Percentiles rank a stretch among this genome's conserved stretches.
These are phyloP conservation scores for Chromobotia macracanthus DNA, from an alignment of 2,797 vertebrate genomes.

Conservation along the genomic window DNA sequence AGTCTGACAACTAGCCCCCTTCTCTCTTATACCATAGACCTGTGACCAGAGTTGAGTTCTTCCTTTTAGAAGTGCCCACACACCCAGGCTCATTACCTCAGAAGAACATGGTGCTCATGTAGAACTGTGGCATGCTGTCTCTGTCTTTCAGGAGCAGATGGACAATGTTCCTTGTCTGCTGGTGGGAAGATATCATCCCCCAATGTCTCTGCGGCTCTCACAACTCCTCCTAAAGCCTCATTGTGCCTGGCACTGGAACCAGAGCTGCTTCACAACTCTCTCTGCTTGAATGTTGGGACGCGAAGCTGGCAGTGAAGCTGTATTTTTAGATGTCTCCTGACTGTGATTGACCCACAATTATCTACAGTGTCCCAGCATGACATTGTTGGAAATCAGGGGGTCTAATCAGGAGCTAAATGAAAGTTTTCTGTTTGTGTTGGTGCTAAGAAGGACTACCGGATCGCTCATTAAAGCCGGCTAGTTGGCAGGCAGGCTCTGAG, in stretches of 20 bases:
- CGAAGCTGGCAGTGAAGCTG: neutral
- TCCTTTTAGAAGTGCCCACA: conserved; percentile 1
- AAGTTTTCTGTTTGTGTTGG: conserved; percentile 48
- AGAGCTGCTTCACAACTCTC: conserved; percentile 11
- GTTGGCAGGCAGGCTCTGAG: conserved; percentile 49
- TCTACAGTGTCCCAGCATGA: conserved; percentile 21
- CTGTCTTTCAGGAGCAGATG: conserved; percentile 38
- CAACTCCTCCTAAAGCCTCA: conserved; percentile 27
- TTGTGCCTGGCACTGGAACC: conserved; percentile 6
- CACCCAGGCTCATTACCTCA: conserved; percentile 27
- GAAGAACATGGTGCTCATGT: conserved; percentile 5
- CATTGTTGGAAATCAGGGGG: conserved; percentile 20
- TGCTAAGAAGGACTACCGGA: conserved; percentile 33
- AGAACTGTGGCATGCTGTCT: conserved; percentile 4
- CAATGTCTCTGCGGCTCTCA: conserved; percentile 14
- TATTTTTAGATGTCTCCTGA: conserved; percentile 39
- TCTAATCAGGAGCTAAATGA: conserved; percentile 47
- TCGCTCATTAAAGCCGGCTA: conserved; percentile 46
- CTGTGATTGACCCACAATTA: conserved; percentile 43
- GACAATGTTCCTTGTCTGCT: conserved; percentile 33
- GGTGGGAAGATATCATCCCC: conserved; percentile 18
- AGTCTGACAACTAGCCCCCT: neutral
- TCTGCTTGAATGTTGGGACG: conserved; percentile 12
- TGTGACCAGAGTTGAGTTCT: neutral
- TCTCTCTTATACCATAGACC: neutral